Conservation (phyloP, 2,113 vertebrate species). For the Rattus rattus region DNA sequence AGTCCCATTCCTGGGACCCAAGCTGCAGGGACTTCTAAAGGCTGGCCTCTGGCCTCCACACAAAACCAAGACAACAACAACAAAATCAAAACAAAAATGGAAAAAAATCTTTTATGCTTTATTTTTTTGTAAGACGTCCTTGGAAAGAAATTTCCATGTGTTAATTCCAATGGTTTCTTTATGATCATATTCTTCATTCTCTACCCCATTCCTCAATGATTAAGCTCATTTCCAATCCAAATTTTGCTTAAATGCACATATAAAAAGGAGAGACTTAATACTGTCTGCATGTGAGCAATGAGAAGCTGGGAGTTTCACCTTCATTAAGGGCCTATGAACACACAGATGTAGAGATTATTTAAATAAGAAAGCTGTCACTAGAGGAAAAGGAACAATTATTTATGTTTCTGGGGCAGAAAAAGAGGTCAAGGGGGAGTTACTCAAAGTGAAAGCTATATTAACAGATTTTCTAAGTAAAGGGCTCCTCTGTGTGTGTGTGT, state of each 20-base stretch:
- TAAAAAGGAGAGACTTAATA: slow-evolving; percentile 48
- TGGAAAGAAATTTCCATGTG: slow-evolving; percentile 10
- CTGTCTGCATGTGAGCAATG: neutral
- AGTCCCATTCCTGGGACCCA: neutral
- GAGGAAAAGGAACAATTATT: slow-evolving; percentile 69
- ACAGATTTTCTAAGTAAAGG: slow-evolving; percentile 45
- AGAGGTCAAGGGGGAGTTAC: slow-evolving; percentile 75
- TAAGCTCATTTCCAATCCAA: slow-evolving; percentile 12
- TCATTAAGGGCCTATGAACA: slow-evolving; percentile 46
- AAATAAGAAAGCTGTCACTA: slow-evolving; percentile 60
- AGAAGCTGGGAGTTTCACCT: slow-evolving; percentile 53
- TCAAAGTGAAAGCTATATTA: slow-evolving; percentile 63
- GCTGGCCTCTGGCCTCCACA: neutral
- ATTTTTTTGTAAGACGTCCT: neutral
- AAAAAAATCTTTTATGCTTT: neutral
- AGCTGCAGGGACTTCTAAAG: neutral
- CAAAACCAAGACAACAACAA: neutral
- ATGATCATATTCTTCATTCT: slow-evolving; percentile 27
- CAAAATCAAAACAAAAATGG: neutral
- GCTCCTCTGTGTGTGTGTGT: neutral
- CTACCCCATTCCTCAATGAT: neutral
- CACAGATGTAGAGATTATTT: slow-evolving; percentile 53
- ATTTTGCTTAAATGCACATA: slow-evolving; percentile 56
- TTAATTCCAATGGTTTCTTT: slow-evolving; percentile 19
- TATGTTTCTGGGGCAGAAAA: slow-evolving; percentile 82